Base-by-base conservation (phyloP, 2,888 invertebrate genomes). In the Psylliodes chrysocephalus region DNA sequence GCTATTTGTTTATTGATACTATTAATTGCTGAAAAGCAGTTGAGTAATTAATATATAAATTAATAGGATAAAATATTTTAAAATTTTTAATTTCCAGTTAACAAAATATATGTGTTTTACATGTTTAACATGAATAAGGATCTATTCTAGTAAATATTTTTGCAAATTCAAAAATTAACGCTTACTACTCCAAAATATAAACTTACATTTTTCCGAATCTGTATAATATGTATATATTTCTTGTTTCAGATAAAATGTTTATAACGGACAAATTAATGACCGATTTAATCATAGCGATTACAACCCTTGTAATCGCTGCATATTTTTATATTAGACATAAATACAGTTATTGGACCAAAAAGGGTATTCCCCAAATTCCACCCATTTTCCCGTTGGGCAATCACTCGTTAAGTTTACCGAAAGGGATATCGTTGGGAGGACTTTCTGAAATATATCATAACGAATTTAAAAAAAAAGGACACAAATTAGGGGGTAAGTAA, bases 401-500 rank as follows among this genome's bases (percentile, higher is more conserved):
- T 35, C 17, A 35, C n/a, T 18, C 3, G 3, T 47, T 18, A 7
- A 1, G 4, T 14, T 19, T 66, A 6, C 54, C 62, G 0, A 63
- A 28, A 60, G 66, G 66, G 12, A 55, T 63, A 14, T 22, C 53
- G 6, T 15, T 66, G 7, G 66, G 66, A 14, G 53, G 42, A 0
- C 15, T 12, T 8, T 54, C 40, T 10, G 46, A 35, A 14, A 25
- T 14, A 0, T 66, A 19, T 12, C 60, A 63, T 49, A 25, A 63
- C 7, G 51, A 56, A 10, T 63, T 66, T 17, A 63, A 60, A 28
- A 60, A 54, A 42, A 14, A 7, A 12, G 63, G 63, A 35, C 17
- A 14, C 2, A 53, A 55, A 40, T 60, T 46, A 19, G 66, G 66
- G n/a, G 66, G 66, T 57, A 57, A 47, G 42, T 38, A n/a, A n/a